Percentiles rank a stretch among this genome's conserved stretches.
These are phyloP conservation scores for Lethrus apterus DNA, from an alignment of 1,140 invertebrate genomes.

Conservation along the genomic window DNA sequence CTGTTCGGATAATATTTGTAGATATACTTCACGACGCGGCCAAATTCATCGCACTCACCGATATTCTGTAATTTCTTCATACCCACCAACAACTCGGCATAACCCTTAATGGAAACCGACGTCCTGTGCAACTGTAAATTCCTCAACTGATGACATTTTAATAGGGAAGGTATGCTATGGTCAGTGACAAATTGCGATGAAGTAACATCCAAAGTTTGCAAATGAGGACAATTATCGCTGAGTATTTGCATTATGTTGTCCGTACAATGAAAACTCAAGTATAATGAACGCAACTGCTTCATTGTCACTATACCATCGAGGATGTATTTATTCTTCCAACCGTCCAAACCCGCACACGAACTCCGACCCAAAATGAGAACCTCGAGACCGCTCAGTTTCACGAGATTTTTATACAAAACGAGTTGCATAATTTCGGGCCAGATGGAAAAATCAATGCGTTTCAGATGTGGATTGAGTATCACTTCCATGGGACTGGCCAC, in stretches of 20 bases:
- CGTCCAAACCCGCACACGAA: slow-evolving; percentile 60
- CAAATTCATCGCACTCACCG: slow-evolving; percentile 61
- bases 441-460: slow-evolving; percentile 51
- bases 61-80: slow-evolving; percentile 55
- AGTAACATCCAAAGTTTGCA: slow-evolving; percentile 57
- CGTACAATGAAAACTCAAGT: slow-evolving; percentile 63
- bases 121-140: slow-evolving; percentile 58
- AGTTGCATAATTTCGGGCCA: slow-evolving; percentile 66
- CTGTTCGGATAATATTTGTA: slow-evolving; percentile 44
- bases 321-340: slow-evolving; percentile 58
- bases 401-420: slow-evolving; percentile 57
- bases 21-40: slow-evolving; percentile 53
- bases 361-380: slow-evolving; percentile 58
- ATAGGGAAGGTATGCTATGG: slow-evolving; percentile 51
- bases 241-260: slow-evolving; percentile 56
- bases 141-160: slow-evolving; percentile 49
- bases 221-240: slow-evolving; percentile 49
- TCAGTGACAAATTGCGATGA: slow-evolving; percentile 63
- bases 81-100: slow-evolving; percentile 52
- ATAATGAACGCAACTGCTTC: slow-evolving; percentile 52
- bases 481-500: slow-evolving; percentile 57
- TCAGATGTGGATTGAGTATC: slow-evolving; percentile 53
- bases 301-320: slow-evolving; percentile 51
- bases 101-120: slow-evolving; percentile 53
- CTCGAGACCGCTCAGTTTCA: slow-evolving; percentile 53